phyloP scores from a whole-genome alignment of 1,140 invertebrate species.

The Dreissena polymorpha region DNA sequence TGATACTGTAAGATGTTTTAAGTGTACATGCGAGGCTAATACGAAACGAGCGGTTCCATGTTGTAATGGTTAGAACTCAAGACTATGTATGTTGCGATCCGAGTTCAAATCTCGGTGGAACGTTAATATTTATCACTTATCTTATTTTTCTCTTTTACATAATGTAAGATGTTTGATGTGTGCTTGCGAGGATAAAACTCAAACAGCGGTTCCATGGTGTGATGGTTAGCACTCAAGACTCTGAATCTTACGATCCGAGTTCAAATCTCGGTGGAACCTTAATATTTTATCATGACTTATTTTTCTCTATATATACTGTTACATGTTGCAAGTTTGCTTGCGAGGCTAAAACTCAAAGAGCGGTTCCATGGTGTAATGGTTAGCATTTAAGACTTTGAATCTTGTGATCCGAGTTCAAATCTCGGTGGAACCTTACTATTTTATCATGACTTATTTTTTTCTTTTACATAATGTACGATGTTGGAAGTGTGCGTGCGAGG shows the following conservation, averaged over 20 bases:
- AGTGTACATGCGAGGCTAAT: not conserved
- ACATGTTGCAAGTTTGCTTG: no score
- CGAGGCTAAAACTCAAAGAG: no score
- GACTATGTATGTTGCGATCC: conserved; percentile 61
- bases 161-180: no score
- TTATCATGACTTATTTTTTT: no score
- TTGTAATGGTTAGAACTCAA: conserved; percentile 62
- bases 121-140: not conserved
- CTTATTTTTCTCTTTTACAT: not conserved
- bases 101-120: conserved; percentile 62
- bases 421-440: no score
- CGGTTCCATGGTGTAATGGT: no score
- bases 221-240: conserved; percentile 19
- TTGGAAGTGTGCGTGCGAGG: not conserved
- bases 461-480: no score
- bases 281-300: not conserved
- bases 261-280: conserved; percentile 60
- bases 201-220: conserved; percentile 50
- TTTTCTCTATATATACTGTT: no score
- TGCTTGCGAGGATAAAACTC: no score
- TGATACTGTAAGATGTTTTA: not conserved
- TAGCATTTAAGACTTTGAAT: no score
- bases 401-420: not conserved
- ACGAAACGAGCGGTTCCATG: conserved; percentile 45
- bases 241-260: conserved; percentile 55